phyloP scores from a whole-genome alignment of 2,113 vertebrate genomes.

The Emydocephalus ijimae region DNA sequence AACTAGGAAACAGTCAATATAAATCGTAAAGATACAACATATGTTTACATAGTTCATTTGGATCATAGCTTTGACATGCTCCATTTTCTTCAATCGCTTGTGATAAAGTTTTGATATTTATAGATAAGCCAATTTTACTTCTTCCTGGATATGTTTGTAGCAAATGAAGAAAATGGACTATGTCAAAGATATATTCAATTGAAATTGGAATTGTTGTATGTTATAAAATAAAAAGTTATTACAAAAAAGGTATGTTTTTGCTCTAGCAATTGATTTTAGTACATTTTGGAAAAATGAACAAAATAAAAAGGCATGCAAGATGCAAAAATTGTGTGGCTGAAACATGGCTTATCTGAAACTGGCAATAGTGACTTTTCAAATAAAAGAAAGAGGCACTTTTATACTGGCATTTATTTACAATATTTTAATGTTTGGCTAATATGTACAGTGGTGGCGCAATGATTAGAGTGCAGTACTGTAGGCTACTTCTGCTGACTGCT shows the following conservation, averaged over 20 bases:
- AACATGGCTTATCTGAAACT: neutral
- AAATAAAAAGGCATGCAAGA: neutral
- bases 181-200: neutral
- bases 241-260: neutral
- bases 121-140: neutral
- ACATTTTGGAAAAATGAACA: neutral
- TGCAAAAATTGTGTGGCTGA: neutral
- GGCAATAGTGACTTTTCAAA: neutral
- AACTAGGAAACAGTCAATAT: no score
- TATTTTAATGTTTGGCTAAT: constrained; percentile 12
- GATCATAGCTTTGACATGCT: neutral
- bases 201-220: no score
- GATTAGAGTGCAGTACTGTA: no score
- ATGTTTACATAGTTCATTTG: neutral
- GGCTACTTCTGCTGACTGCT: no score
- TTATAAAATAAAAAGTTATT: no score
- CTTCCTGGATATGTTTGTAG: neutral
- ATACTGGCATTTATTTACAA: constrained; percentile 6
- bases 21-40: neutral
- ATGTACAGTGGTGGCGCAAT: neutral
- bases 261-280: neutral
- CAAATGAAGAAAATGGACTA: neutral
- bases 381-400: constrained; percentile 4
- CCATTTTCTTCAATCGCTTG: neutral
- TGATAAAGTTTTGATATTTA: neutral